Conservation (phyloP, 1,140 invertebrate genomes). For the Orius insidiosus region DNA sequence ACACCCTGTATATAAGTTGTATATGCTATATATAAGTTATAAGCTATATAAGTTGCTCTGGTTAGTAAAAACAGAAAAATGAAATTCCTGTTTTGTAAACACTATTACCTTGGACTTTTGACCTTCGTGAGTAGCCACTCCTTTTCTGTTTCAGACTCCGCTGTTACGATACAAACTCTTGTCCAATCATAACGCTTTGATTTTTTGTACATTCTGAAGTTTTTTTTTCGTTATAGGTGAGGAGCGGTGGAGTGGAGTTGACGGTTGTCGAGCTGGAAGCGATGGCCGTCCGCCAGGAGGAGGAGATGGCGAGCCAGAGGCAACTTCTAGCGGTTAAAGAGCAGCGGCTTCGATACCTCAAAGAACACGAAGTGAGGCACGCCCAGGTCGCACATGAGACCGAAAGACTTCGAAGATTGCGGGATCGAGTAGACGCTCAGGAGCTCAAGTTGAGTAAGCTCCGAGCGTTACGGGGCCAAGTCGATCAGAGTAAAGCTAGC, state of each 20-base stretch:
- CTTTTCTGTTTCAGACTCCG: too few species aligned
- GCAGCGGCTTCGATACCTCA: constrained; percentile 82
- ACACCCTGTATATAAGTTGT: too few species aligned
- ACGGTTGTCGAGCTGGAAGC: constrained; percentile 84
- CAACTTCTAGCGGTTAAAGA: constrained; percentile 78
- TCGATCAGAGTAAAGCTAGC: constrained; percentile 74
- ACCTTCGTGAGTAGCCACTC: too few species aligned
- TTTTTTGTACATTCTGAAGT: too few species aligned
- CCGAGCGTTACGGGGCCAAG: constrained; percentile 74
- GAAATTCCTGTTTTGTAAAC: too few species aligned
- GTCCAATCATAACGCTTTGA: too few species aligned
- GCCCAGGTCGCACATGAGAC: constrained; percentile 73
- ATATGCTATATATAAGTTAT: too few species aligned
- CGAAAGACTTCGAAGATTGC: constrained; percentile 65
- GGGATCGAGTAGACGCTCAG: constrained; percentile 82
- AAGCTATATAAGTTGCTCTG: too few species aligned
- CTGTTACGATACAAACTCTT: too few species aligned
- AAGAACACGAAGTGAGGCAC: constrained; percentile 73
- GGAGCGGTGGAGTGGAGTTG: constrained; percentile 39
- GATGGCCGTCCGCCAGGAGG: constrained; percentile 87
- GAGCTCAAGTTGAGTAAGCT: constrained; percentile 82
- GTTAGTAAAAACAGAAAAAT: too few species aligned
- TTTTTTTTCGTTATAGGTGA: constrained; percentile 8
- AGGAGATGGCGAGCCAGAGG: constrained; percentile 86
- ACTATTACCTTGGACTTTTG: too few species aligned